phyloP scores from a whole-genome alignment of 2,888 invertebrate species.

The Pyrocoelia pectoralis region DNA sequence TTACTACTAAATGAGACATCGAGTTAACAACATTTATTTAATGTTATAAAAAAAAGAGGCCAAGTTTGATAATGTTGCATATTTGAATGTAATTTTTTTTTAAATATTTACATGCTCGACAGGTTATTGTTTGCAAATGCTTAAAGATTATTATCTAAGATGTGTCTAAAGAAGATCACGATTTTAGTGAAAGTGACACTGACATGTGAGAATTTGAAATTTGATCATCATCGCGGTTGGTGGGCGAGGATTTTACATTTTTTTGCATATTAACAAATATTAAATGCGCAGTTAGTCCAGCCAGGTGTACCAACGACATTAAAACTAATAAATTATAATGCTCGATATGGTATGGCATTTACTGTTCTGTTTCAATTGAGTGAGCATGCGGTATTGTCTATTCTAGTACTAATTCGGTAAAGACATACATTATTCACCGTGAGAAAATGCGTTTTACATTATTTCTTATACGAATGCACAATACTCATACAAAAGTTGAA shows the following conservation, averaged over 20 bases:
- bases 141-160: not conserved
- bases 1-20: not conserved
- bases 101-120: not conserved
- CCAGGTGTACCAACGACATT: not conserved
- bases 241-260: not conserved
- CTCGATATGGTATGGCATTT: conserved; percentile 26
- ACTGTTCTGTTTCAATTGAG: conserved; percentile 17
- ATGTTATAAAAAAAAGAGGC: no score
- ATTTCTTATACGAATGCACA: not conserved
- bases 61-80: not conserved
- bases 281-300: conserved; percentile 2
- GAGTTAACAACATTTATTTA: not conserved
- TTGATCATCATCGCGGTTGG: not conserved
- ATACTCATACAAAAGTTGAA: conserved; percentile 3
- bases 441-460: conserved; percentile 18
- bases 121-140: conserved; percentile 1
- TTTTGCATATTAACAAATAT: not conserved
- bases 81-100: not conserved
- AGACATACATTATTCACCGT: conserved; percentile 19
- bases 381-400: conserved; percentile 16
- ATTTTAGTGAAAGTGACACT: conserved; percentile 8
- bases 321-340: not conserved
- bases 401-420: conserved; percentile 24
- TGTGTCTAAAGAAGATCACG: conserved; percentile 4
- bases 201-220: not conserved